Conservation (phyloP, 2,888 invertebrate species). For the Hirtodrosophila cameraria region DNA sequence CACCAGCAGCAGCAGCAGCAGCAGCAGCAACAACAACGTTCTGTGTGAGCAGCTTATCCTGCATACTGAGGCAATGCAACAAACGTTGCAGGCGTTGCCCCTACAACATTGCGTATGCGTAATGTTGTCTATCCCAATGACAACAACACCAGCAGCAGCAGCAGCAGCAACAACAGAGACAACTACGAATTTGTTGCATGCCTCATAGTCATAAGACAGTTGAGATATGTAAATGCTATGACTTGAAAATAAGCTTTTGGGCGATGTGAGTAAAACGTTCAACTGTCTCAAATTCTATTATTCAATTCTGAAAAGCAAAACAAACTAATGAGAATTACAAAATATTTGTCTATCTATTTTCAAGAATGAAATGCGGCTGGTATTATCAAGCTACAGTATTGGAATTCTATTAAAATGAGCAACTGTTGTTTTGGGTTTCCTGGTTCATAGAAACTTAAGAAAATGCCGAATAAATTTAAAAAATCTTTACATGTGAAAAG, state of each 20-base stretch:
- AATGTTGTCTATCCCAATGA: conserved; percentile 45
- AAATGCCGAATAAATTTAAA: no score
- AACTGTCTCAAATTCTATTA: conserved; percentile 36
- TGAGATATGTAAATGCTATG: conserved; percentile 59
- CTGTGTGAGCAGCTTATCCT: conserved; percentile 38
- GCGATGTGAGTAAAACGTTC: neutral
- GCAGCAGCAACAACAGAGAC: conserved; percentile 17
- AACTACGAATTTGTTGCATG: conserved; percentile 13
- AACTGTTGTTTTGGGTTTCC: no score
- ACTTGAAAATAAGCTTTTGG: conserved; percentile 11
- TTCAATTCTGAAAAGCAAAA: conserved; percentile 43
- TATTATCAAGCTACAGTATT: neutral
- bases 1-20: conserved; percentile 10
- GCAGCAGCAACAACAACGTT: conserved; percentile 15
- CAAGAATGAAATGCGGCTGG: neutral
- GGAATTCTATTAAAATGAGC: neutral
- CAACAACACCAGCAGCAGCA: conserved; percentile 15
- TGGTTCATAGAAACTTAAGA: no score
- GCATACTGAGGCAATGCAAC: conserved; percentile 43
- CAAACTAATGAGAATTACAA: conserved; percentile 48
- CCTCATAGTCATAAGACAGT: conserved; percentile 23
- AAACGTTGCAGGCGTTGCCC: conserved; percentile 39
- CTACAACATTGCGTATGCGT: conserved; percentile 60
- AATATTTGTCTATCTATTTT: conserved; percentile 45
- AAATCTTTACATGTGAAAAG: no score